phyloP scores from a whole-genome alignment of 2,888 invertebrate genomes.

The Aphodius sticticus region DNA sequence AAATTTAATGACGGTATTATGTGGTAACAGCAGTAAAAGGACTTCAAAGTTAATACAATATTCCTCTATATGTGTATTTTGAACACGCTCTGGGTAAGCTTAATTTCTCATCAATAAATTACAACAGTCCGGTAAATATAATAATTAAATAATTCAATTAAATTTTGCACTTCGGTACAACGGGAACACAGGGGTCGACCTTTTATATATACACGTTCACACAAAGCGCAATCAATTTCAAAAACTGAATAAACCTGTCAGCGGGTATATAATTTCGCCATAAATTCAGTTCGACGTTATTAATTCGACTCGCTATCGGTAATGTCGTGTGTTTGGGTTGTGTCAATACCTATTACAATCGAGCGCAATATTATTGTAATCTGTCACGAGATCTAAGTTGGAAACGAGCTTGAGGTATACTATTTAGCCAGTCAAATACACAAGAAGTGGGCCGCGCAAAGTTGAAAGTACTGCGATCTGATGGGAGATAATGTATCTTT shows the following conservation, averaged over 20 bases:
- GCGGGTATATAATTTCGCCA: constrained; percentile 14
- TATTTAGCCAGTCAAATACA: background rate
- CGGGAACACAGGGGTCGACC: background rate
- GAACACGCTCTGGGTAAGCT: background rate
- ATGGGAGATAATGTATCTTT: background rate
- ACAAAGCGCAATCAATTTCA: constrained; percentile 13
- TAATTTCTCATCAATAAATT: background rate
- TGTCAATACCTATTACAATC: constrained; percentile 18
- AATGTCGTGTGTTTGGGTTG: constrained; percentile 16
- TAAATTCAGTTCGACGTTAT: constrained; percentile 19
- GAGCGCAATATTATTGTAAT: constrained; percentile 4
- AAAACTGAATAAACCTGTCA: constrained; percentile 20
- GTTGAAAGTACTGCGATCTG: background rate
- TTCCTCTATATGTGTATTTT: background rate
- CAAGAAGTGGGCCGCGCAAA: background rate
- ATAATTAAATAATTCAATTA: too few species aligned
- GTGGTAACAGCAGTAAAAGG: too few species aligned
- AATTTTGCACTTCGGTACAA: too few species aligned
- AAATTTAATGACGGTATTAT: too few species aligned
- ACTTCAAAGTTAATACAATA: too few species aligned
- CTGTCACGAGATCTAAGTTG: background rate
- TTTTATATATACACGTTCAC: background rate
- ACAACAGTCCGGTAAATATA: background rate
- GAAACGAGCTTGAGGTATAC: background rate
- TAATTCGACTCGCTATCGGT: background rate